These are phyloP conservation scores for Plecturocebus donacophilus DNA, from an alignment of 2,113 vertebrate genomes.

Conservation along the genomic window DNA sequence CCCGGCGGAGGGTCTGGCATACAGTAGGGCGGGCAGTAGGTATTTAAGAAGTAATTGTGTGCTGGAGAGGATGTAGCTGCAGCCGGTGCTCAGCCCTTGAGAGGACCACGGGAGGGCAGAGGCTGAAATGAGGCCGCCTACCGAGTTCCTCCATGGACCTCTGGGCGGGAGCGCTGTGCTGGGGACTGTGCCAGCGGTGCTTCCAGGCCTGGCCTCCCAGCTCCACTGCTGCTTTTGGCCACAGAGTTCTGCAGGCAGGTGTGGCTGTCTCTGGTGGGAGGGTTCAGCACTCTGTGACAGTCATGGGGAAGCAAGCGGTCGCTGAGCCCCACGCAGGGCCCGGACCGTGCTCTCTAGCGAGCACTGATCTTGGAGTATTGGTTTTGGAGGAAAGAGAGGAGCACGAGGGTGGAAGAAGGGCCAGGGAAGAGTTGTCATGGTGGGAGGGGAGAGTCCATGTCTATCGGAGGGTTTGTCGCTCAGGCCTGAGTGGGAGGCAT, in stretches of 20 bases:
- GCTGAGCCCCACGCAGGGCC: neutral
- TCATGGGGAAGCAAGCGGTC: accelerated
- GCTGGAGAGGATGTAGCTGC: neutral
- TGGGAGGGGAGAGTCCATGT: neutral
- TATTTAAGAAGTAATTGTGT: neutral
- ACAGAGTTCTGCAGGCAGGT: neutral
- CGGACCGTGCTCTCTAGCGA: accelerated
- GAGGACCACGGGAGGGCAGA: accelerated
- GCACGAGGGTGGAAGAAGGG: neutral
- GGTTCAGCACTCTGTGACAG: accelerated
- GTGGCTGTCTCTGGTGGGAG: accelerated
- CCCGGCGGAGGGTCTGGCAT: accelerated
- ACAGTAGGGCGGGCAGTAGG: neutral
- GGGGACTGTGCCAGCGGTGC: accelerated
- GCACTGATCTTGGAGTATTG: neutral
- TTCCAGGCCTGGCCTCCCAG: neutral
- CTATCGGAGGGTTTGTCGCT: neutral
- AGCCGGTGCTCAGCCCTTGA: accelerated
- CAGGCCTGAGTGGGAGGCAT: neutral
- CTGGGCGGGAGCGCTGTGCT: accelerated
- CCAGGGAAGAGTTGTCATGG: neutral
- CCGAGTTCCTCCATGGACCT: neutral
- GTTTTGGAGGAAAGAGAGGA: neutral
- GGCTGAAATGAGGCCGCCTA: accelerated
- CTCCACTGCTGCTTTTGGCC: neutral